These are phyloP conservation scores for Euplexia lucipara DNA, from an alignment of 2,888 invertebrate genomes.

Conservation along the genomic window DNA sequence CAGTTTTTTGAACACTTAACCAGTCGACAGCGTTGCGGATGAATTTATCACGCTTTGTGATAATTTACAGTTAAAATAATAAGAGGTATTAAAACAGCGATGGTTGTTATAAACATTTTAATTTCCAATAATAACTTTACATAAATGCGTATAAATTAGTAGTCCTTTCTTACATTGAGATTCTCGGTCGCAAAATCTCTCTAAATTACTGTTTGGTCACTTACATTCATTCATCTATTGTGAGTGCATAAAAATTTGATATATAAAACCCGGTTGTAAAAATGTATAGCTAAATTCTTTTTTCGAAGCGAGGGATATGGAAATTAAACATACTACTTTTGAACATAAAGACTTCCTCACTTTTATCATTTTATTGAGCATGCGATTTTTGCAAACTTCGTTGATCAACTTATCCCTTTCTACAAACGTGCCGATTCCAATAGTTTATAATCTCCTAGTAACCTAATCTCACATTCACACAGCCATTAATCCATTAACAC, in stretches of 20 bases:
- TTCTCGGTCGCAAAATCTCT: constrained; percentile 47
- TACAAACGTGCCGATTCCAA: not conserved
- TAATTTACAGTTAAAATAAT: too few species aligned
- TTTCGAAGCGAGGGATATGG: too few species aligned
- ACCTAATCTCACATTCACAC: constrained; percentile 21
- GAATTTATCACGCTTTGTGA: too few species aligned
- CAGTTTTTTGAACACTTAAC: too few species aligned
- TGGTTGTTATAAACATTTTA: constrained; percentile 45
- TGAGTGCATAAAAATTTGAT: too few species aligned
- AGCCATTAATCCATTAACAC: constrained; percentile 16
- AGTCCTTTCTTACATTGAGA: constrained; percentile 36
- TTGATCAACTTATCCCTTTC: not conserved
- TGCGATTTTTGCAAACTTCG: too few species aligned
- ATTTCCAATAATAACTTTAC: constrained; percentile 56
- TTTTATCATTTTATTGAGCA: too few species aligned
- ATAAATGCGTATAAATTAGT: constrained; percentile 46
- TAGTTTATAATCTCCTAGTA: constrained; percentile 21
- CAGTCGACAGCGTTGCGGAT: too few species aligned
- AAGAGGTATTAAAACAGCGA: constrained; percentile 16
- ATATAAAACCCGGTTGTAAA: too few species aligned
- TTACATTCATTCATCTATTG: not conserved
- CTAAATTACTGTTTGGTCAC: constrained; percentile 2
- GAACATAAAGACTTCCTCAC: not conserved
- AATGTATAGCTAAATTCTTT: too few species aligned
- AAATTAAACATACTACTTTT: not conserved